Conservation (phyloP, 2,888 invertebrate genomes). For the Prosopocoilus inquinatus region DNA sequence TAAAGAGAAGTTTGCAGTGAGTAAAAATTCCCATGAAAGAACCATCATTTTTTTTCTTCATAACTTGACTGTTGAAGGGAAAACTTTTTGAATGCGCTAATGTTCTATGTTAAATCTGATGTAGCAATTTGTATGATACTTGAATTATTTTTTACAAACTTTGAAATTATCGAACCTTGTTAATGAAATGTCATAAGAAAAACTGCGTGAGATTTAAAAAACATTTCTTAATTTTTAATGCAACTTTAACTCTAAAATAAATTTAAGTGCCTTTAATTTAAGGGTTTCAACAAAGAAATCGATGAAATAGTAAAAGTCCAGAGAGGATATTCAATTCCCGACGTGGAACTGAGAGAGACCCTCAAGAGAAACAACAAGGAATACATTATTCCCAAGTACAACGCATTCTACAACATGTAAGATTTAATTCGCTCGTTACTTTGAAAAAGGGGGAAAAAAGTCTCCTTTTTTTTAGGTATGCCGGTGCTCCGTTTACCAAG, state of each 20-base stretch:
- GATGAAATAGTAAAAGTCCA: constrained; percentile 85
- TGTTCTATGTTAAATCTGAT: too few relatives aligned
- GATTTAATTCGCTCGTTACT: constrained; percentile 28
- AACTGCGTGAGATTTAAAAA: not conserved
- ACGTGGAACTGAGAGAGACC: constrained; percentile 82
- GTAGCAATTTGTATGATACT: too few relatives aligned
- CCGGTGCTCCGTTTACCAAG: constrained; percentile 80
- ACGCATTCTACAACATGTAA: constrained; percentile 72
- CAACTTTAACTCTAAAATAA: not conserved
- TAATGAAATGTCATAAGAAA: too few relatives aligned
- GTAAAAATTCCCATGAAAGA: constrained; percentile 35
- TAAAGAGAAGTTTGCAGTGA: constrained; percentile 86
- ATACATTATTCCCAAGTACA: constrained; percentile 82
- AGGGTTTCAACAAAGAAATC: constrained; percentile 95
- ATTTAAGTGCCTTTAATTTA: constrained; percentile 14
- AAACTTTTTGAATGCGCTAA: too few relatives aligned
- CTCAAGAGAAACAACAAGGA: constrained; percentile 89
- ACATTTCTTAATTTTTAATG: not conserved
- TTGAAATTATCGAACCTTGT: too few relatives aligned
- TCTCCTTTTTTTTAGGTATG: constrained; percentile 56
- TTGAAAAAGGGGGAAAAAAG: not conserved
- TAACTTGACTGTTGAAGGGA: too few relatives aligned
- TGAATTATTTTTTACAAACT: too few relatives aligned
- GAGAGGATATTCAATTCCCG: constrained; percentile 90
- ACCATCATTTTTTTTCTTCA: not conserved